Evolutionary conservation across 1,140 invertebrate species (phyloP).

Genomic region (Dendrolimus punctatus): DNA sequence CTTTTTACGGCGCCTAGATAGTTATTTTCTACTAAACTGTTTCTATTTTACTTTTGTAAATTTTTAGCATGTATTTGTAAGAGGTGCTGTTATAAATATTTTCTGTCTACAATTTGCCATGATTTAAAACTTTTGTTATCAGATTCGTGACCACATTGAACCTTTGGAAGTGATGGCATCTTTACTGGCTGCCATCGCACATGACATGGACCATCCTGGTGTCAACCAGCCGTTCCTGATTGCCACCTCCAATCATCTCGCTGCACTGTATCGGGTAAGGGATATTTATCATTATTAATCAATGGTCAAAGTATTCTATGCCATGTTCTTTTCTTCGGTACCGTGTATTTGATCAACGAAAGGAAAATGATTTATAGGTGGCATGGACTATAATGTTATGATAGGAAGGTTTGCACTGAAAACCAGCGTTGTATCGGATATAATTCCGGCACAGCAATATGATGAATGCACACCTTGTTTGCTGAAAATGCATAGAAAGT

Average conservation of each 20-base stretch:
- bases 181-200: constrained; percentile 92
- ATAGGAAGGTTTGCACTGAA: too few relatives aligned
- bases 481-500: too few relatives aligned
- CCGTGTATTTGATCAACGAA: too few relatives aligned
- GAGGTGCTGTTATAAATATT: background rate
- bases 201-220: constrained; percentile 96
- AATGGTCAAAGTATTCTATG: background rate
- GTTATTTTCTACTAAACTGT: too few relatives aligned
- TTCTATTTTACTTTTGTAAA: too few relatives aligned
- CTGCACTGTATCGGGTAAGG: constrained; percentile 86
- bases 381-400: too few relatives aligned
- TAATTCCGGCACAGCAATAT: too few relatives aligned
- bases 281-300: constrained; percentile 7
- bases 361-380: too few relatives aligned
- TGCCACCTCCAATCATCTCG: constrained; percentile 91
- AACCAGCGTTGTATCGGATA: too few relatives aligned
- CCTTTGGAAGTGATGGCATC: constrained; percentile 91
- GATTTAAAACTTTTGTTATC: constrained; percentile 7
- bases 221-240: constrained; percentile 94
- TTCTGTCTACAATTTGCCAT: background rate
- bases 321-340: too few relatives aligned
- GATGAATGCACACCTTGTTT: too few relatives aligned
- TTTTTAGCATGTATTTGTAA: background rate
- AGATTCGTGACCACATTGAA: constrained; percentile 80
- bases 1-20: too few relatives aligned